These are phyloP conservation scores for Lordiphosa mommai DNA, from an alignment of 1,140 invertebrate species.

Conservation along the genomic window DNA sequence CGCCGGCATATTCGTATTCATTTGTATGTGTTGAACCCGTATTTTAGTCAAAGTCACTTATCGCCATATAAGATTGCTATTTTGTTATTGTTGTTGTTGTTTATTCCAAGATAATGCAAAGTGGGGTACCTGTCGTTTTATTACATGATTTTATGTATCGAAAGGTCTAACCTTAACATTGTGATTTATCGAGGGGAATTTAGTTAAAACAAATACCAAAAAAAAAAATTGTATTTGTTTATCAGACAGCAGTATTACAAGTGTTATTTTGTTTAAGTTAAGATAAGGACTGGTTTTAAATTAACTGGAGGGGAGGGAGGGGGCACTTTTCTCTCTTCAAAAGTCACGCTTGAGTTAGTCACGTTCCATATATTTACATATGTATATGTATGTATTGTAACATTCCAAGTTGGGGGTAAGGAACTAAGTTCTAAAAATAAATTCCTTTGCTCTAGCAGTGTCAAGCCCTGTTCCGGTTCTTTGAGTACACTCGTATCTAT, in stretches of 20 bases:
- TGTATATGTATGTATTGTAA: background rate
- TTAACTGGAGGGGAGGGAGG: too few species aligned
- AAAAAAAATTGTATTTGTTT: too few species aligned
- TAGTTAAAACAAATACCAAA: too few species aligned
- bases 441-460: background rate
- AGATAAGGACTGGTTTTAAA: too few species aligned
- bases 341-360: background rate
- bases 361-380: background rate
- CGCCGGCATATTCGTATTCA: background rate
- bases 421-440: background rate
- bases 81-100: slow-evolving; percentile 35
- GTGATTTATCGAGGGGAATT: too few species aligned
- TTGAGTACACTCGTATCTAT: background rate
- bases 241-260: too few species aligned
- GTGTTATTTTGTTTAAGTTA: too few species aligned
- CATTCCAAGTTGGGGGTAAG: background rate
- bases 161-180: background rate
- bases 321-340: too few species aligned
- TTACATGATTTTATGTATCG: slow-evolving; percentile 37
- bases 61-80: slow-evolving; percentile 10
- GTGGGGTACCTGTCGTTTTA: slow-evolving; percentile 25
- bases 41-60: slow-evolving; percentile 34
- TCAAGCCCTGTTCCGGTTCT: background rate
- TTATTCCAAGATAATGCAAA: slow-evolving; percentile 28
- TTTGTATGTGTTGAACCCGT: background rate